These are phyloP conservation scores for Perca schrenkii DNA, from an alignment of 2,113 vertebrate species.

Conservation along the genomic window DNA sequence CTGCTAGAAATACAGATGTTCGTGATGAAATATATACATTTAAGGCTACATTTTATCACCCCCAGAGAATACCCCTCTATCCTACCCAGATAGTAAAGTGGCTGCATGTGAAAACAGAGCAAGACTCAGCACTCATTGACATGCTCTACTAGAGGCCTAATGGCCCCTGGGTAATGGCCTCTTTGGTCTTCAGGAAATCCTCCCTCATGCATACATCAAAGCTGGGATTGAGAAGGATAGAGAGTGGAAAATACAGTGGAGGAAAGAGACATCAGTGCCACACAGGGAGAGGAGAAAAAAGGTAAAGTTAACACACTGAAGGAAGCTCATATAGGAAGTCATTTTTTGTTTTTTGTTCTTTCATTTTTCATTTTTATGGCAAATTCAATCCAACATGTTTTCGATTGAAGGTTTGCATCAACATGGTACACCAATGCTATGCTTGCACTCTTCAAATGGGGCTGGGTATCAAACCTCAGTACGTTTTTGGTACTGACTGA, in stretches of 20 bases:
- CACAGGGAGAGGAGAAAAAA: slow-evolving; percentile 56
- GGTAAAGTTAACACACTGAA: slow-evolving; percentile 21
- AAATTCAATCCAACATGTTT: slow-evolving; percentile 33
- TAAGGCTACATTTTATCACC: slow-evolving; percentile 36
- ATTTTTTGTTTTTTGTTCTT: slow-evolving; percentile 29
- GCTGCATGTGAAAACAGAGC: slow-evolving; percentile 76
- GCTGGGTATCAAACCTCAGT: neutral
- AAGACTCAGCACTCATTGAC: slow-evolving; percentile 79
- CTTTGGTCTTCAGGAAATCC: slow-evolving; percentile 85
- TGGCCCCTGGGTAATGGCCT: slow-evolving; percentile 86
- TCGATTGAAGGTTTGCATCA: neutral
- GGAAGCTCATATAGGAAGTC: slow-evolving; percentile 6
- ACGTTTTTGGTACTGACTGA: neutral
- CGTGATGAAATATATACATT: slow-evolving; percentile 23
- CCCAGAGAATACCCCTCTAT: slow-evolving; percentile 24
- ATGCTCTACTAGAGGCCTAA: slow-evolving; percentile 87
- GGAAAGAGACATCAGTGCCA: slow-evolving; percentile 70
- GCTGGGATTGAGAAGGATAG: slow-evolving; percentile 77
- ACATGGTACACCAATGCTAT: neutral
- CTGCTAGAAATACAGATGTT: slow-evolving; percentile 27
- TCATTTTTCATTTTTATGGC: neutral
- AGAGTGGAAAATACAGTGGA: slow-evolving; percentile 56
- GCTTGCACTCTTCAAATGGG: neutral
- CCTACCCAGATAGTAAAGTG: slow-evolving; percentile 47
- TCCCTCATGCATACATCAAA: slow-evolving; percentile 83